Conservation (phyloP, 2,888 invertebrate species). For the Ypsolopha scabrella region DNA sequence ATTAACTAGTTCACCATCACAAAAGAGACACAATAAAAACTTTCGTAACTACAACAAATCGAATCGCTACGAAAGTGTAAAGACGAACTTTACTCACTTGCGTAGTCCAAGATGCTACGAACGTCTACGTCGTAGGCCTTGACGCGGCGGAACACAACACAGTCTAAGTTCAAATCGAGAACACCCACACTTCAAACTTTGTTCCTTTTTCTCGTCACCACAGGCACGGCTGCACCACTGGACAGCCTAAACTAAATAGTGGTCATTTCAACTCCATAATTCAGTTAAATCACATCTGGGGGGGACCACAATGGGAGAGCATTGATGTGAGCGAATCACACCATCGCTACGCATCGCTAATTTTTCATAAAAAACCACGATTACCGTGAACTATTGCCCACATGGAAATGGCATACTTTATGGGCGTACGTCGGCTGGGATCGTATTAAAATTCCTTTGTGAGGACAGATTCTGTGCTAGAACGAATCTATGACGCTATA, state of each 20-base stretch:
- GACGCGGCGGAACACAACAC: slow-evolving; percentile 34
- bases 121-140: slow-evolving; percentile 32
- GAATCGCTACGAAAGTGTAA: not conserved
- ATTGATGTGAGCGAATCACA: slow-evolving; percentile 68
- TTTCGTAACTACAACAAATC: too few species aligned
- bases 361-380: slow-evolving; percentile 48
- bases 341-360: slow-evolving; percentile 63
- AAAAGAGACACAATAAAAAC: too few species aligned
- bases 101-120: slow-evolving; percentile 9
- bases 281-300: slow-evolving; percentile 66
- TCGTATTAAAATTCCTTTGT: slow-evolving; percentile 22
- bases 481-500: slow-evolving; percentile 13
- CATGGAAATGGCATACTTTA: slow-evolving; percentile 41
- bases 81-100: slow-evolving; percentile 32
- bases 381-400: slow-evolving; percentile 42
- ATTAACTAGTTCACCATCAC: too few species aligned
- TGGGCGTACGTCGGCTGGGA: slow-evolving; percentile 16
- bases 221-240: slow-evolving; percentile 42
- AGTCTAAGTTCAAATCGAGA: slow-evolving; percentile 19
- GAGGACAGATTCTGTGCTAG: slow-evolving; percentile 11
- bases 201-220: slow-evolving; percentile 3
- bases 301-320: slow-evolving; percentile 65
- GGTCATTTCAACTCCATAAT: slow-evolving; percentile 61
- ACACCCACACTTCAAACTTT: not conserved
- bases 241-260: slow-evolving; percentile 60